A percentile compares a stretch with the other conserved stretches of the same genome.
Evolutionary conservation across 2,113 vertebrate genomes (phyloP).

Genomic region (Phycodurus eques): DNA sequence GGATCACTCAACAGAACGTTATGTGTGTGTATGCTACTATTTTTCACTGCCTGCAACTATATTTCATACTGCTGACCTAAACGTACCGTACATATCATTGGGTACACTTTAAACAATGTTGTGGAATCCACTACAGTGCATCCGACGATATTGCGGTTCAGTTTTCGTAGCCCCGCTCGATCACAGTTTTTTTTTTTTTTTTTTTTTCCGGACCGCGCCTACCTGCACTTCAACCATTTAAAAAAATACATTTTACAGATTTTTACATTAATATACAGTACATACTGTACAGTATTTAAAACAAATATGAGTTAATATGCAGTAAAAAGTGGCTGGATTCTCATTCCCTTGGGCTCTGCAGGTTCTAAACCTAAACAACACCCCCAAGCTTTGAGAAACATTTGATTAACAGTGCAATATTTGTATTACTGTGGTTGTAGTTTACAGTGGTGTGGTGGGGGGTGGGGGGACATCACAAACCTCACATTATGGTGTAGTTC

Average conservation of each 20-base stretch:
- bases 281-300: not conserved
- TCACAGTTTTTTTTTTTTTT: not conserved
- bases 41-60: not conserved
- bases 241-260: not conserved
- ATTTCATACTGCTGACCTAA: not conserved
- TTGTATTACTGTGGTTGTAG: too few relatives aligned
- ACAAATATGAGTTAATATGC: not conserved
- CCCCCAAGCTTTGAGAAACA: too few relatives aligned
- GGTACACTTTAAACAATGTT: not conserved
- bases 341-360: too few relatives aligned
- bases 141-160: not conserved
- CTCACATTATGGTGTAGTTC: too few relatives aligned
- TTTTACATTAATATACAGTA: too few relatives aligned
- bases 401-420: too few relatives aligned
- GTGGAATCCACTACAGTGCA: not conserved
- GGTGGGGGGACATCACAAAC: too few relatives aligned
- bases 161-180: not conserved
- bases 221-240: not conserved
- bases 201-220: not conserved
- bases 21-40: not conserved
- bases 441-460: too few relatives aligned
- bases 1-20: not conserved
- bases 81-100: not conserved
- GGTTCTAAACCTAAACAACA: too few relatives aligned
- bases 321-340: too few relatives aligned